A percentile compares a stretch with the other conserved stretches of the same genome.
These are phyloP conservation scores for Menidia menidia DNA, from an alignment of 2,797 vertebrate genomes.

Conservation along the genomic window DNA sequence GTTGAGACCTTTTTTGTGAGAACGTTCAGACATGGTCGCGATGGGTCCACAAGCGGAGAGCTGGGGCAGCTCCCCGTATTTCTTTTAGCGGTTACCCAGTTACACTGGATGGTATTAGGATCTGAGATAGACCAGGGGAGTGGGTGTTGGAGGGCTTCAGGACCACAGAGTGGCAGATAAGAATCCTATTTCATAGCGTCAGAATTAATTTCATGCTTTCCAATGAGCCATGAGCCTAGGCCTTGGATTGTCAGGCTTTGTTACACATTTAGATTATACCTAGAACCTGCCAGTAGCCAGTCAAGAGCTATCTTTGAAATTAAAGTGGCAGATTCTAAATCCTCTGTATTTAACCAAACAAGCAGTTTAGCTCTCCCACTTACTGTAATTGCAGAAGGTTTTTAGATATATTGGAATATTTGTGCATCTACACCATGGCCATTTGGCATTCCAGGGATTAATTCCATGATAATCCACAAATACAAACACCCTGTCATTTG, in stretches of 20 bases:
- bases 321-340: slow-evolving; percentile 80
- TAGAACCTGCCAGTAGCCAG: slow-evolving; percentile 74
- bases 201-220: slow-evolving; percentile 80
- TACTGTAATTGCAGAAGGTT: slow-evolving; percentile 77
- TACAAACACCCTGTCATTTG: slow-evolving; percentile 61
- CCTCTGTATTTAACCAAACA: slow-evolving; percentile 80
- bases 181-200: slow-evolving; percentile 83
- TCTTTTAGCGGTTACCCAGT: slow-evolving; percentile 35
- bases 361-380: slow-evolving; percentile 76
- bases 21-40: slow-evolving; percentile 61
- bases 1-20: slow-evolving; percentile 56
- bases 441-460: slow-evolving; percentile 76
- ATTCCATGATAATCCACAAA: slow-evolving; percentile 77
- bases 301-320: slow-evolving; percentile 77
- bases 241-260: slow-evolving; percentile 79
- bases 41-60: slow-evolving; percentile 77
- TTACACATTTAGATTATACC: slow-evolving; percentile 83
- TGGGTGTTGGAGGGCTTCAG: slow-evolving; percentile 53
- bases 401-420: slow-evolving; percentile 77
- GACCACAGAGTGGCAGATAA: slow-evolving; percentile 73
- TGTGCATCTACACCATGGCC: slow-evolving; percentile 59
- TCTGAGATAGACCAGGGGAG: slow-evolving; percentile 49
- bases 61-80: slow-evolving; percentile 41
- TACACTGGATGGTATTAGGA: slow-evolving; percentile 30
- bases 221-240: slow-evolving; percentile 71